Conservation (phyloP, 2,888 invertebrate species). For the Trissoscelio sp. region DNA sequence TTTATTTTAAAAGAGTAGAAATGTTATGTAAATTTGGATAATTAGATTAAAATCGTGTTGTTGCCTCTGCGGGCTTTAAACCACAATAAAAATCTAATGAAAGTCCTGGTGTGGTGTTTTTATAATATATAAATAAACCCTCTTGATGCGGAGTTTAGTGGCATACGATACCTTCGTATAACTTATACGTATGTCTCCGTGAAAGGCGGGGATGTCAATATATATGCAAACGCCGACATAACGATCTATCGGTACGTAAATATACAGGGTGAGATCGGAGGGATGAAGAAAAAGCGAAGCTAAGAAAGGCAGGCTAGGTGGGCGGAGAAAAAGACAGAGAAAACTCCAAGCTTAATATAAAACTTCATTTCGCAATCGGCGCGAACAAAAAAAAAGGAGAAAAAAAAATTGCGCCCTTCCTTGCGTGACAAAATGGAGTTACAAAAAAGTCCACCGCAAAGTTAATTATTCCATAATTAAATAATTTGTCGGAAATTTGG, state of each 20-base stretch:
- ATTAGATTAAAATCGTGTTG: neutral
- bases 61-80: slow-evolving; percentile 7
- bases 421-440: slow-evolving; percentile 25
- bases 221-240: slow-evolving; percentile 83
- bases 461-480: too few relatives aligned
- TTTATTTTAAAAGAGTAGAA: too few relatives aligned
- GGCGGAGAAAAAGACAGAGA: slow-evolving; percentile 74
- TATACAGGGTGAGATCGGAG: slow-evolving; percentile 77
- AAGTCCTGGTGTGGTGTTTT: slow-evolving; percentile 47
- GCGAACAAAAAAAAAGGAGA: slow-evolving; percentile 75
- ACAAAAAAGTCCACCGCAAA: slow-evolving; percentile 15
- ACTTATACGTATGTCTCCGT: slow-evolving; percentile 70
- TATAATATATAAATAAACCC: slow-evolving; percentile 59
- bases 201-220: slow-evolving; percentile 80
- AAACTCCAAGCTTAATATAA: slow-evolving; percentile 82
- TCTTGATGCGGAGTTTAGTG: slow-evolving; percentile 58
- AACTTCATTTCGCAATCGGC: slow-evolving; percentile 83
- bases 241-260: slow-evolving; percentile 83
- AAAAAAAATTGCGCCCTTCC: slow-evolving; percentile 53
- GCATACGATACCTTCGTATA: slow-evolving; percentile 65
- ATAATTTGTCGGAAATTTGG: too few relatives aligned
- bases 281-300: slow-evolving; percentile 69
- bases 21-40: neutral
- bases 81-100: slow-evolving; percentile 56
- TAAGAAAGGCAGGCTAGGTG: slow-evolving; percentile 71